Conservation (phyloP, 1,140 invertebrate genomes). For the Aethina tumida region DNA sequence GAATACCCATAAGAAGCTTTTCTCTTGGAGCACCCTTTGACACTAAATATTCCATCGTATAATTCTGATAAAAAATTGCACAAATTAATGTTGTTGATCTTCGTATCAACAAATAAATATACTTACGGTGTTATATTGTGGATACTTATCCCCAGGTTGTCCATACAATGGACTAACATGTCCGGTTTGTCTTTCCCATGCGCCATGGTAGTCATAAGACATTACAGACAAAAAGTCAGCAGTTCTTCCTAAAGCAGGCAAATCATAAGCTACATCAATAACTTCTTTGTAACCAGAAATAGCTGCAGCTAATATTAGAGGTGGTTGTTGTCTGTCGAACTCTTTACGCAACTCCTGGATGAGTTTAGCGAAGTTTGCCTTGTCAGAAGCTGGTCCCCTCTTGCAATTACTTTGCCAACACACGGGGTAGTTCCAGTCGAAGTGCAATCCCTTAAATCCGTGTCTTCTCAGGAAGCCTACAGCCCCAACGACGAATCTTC, state of each 20-base stretch:
- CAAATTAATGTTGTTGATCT: background rate
- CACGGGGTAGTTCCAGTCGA: slow-evolving; percentile 88
- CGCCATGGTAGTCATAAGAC: slow-evolving; percentile 83
- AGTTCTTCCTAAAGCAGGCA: slow-evolving; percentile 52
- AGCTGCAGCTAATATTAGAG: slow-evolving; percentile 66
- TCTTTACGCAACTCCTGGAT: slow-evolving; percentile 68
- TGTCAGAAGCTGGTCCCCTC: slow-evolving; percentile 66
- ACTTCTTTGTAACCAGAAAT: slow-evolving; percentile 85
- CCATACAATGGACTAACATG: slow-evolving; percentile 74
- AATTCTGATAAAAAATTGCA: slow-evolving; percentile 48
- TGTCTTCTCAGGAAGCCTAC: slow-evolving; percentile 60
- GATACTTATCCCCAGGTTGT: slow-evolving; percentile 48
- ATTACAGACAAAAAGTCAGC: slow-evolving; percentile 80
- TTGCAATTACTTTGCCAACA: slow-evolving; percentile 87
- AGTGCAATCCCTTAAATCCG: slow-evolving; percentile 70
- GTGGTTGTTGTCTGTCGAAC: slow-evolving; percentile 57
- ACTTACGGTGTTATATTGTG: slow-evolving; percentile 70
- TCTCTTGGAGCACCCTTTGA: slow-evolving; percentile 61
- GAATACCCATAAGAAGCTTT: slow-evolving; percentile 77
- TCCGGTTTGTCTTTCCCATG: slow-evolving; percentile 71
- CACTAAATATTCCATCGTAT: slow-evolving; percentile 63
- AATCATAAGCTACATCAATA: slow-evolving; percentile 73
- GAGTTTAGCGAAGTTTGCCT: slow-evolving; percentile 64
- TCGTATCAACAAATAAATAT: background rate
- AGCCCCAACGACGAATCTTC: slow-evolving; percentile 56